Percentiles rank a stretch among this genome's conserved stretches.
Evolutionary conservation across 2,797 vertebrate species (phyloP).

Genomic region (Nothura maculosa): DNA sequence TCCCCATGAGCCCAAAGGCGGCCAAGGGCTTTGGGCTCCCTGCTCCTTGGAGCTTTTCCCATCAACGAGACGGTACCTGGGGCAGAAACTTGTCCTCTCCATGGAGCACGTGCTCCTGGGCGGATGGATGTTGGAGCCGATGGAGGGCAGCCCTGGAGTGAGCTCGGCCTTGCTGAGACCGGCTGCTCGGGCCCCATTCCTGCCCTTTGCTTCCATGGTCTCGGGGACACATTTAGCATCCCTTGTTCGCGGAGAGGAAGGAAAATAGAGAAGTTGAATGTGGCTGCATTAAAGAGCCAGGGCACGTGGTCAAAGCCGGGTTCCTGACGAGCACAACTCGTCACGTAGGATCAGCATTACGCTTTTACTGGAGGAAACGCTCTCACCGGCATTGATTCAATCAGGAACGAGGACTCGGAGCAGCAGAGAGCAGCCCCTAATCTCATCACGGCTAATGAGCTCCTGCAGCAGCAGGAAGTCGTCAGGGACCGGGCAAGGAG

Average conservation of each 20-base stretch:
- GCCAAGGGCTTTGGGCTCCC: neutral
- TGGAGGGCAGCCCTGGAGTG: neutral
- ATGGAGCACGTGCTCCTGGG: neutral
- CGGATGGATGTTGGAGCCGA: rapidly evolving
- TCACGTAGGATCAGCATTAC: neutral
- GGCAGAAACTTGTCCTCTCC: neutral
- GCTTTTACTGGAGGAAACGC: slow-evolving; percentile 65
- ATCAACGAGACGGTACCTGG: neutral
- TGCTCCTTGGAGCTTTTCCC: neutral
- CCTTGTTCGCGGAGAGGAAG: neutral
- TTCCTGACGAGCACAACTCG: slow-evolving; percentile 57
- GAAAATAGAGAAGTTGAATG: no score
- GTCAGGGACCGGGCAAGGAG: slow-evolving; percentile 31
- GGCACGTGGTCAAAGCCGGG: neutral
- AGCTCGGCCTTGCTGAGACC: no score
- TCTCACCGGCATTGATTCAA: slow-evolving; percentile 66
- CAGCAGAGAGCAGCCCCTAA: slow-evolving; percentile 63
- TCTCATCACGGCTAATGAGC: slow-evolving; percentile 50
- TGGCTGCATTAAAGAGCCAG: no score
- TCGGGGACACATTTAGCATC: neutral
- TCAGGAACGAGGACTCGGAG: slow-evolving; percentile 41
- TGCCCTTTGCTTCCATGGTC: neutral
- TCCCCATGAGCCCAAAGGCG: neutral
- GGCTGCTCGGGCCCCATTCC: neutral
- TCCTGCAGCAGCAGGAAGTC: slow-evolving; percentile 58